phyloP scores from a whole-genome alignment of 2,113 vertebrate species.

The Clarias magur region DNA sequence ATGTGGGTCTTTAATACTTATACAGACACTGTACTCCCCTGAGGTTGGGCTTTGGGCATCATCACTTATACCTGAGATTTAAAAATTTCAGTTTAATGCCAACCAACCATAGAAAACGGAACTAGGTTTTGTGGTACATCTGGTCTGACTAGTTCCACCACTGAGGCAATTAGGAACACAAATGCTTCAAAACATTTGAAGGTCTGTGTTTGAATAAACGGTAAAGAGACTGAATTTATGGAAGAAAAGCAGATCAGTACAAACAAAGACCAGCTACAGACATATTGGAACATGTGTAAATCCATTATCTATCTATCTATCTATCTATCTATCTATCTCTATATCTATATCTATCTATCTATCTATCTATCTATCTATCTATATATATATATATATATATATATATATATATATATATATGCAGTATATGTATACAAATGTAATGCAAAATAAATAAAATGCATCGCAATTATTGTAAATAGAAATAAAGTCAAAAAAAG shows the following conservation, averaged over 20 bases:
- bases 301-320: no score
- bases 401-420: no score
- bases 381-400: no score
- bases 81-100: neutral
- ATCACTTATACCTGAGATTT: constrained; percentile 46
- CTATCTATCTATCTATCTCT: no score
- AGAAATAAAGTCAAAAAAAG: neutral
- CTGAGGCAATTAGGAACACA: no score
- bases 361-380: no score
- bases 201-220: neutral
- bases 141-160: neutral
- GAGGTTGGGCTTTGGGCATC: constrained; percentile 49
- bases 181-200: neutral
- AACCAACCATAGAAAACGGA: neutral
- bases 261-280: neutral
- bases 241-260: neutral
- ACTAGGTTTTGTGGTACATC: neutral
- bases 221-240: neutral
- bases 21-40: constrained; percentile 43
- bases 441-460: neutral
- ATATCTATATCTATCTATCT: no score
- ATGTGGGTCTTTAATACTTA: constrained; percentile 11
- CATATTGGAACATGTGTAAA: no score
- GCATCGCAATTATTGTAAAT: neutral
- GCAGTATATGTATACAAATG: no score